phyloP scores from a whole-genome alignment of 2,888 invertebrate species.

The Tachina grossa region DNA sequence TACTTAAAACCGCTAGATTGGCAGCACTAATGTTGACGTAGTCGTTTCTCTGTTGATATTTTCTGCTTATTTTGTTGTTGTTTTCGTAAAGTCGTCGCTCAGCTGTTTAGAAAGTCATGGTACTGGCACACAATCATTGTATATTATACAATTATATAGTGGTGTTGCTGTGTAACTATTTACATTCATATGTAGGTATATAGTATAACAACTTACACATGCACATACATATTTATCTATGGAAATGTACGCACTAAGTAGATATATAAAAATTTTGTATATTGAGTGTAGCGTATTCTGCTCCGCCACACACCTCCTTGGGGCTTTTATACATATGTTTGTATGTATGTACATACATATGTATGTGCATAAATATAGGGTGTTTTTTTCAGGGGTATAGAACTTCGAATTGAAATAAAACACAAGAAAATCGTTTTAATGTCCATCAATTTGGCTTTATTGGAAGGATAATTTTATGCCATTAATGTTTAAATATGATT shows the following conservation, averaged over 20 bases:
- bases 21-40: slow-evolving; percentile 51
- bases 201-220: background rate
- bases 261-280: background rate
- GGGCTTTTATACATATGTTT: background rate
- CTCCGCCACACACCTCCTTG: slow-evolving; percentile 51
- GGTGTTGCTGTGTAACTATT: slow-evolving; percentile 1
- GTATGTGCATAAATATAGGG: slow-evolving; percentile 3
- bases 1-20: slow-evolving; percentile 11
- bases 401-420: no score
- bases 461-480: no score
- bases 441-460: no score
- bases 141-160: slow-evolving; percentile 52
- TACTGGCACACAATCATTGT: slow-evolving; percentile 63
- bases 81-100: slow-evolving; percentile 68
- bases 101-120: slow-evolving; percentile 75
- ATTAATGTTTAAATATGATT: no score
- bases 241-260: no score
- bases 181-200: no score
- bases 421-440: no score
- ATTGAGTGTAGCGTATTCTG: slow-evolving; percentile 30
- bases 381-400: no score
- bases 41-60: slow-evolving; percentile 45
- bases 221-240: background rate
- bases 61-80: slow-evolving; percentile 36
- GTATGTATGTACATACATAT: background rate